Evolutionary conservation across 1,140 invertebrate genomes (phyloP), one percentile per base, ranked within the genome.

Genomic region (Spodoptera frugiperda): DNA sequence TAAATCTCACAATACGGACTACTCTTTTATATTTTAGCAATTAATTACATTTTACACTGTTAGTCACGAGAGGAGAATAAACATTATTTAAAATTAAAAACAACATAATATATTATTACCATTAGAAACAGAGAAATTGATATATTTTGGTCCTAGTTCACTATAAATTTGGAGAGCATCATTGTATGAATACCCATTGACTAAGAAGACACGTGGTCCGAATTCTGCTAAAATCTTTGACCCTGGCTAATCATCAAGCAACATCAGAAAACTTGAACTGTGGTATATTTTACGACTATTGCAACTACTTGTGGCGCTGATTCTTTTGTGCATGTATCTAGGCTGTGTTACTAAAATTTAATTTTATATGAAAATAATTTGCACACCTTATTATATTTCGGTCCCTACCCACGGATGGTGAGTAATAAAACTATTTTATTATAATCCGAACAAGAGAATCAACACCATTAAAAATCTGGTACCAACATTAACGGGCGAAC

Each of bases 21-120:
- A 80, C 80, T 81, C 85, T 89, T 88, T 85, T 85, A 84, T 83
- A 82, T 63, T 86, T 89, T 82, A 75, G 72, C 21, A 65, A 49
- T 87, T 82, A 80, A 87, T 88, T 87, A 87, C 76, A 89, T 82
- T 81, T 83, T 87, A 85, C 77, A 85, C 72, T 87, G 87, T 93
- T 93, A 93, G 90, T 91, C 86, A 90, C 87, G 82, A 86, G 80
- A 84, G 82, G 84, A 87, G 77, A 84, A 91, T 89, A 90, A 91
- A 91, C 83, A 90, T 87, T 78, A 87, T 85, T 91, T 91, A 85
- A 89, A 89, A 93, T 88, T 89, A 91, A 91, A 93, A 92, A 90
- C 89, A 90, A 87, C 81, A 86, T 84, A 84, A 78, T 84, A 84
- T 82, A 82, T 77, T 72, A 89, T 87, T 89, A 87, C 77, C 80